phyloP scores from a whole-genome alignment of 2,888 invertebrate species.

The Piscicola geometra region DNA sequence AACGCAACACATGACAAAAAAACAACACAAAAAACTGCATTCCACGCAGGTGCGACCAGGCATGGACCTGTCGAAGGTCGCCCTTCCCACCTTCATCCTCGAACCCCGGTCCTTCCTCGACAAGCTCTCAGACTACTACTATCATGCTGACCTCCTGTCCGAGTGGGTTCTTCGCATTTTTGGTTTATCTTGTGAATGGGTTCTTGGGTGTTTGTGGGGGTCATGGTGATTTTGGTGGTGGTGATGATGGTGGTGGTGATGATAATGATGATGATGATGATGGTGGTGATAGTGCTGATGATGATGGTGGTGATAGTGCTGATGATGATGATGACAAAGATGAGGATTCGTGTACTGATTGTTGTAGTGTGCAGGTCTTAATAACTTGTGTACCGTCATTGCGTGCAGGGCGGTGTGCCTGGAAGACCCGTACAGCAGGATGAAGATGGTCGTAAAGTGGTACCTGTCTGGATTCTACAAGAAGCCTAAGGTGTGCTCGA shows the following conservation, averaged over 20 bases:
- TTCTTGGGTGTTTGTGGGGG: no score
- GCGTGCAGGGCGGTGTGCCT: slow-evolving; percentile 68
- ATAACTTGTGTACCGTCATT: no score
- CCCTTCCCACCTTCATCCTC: slow-evolving; percentile 85
- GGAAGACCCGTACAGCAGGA: slow-evolving; percentile 82
- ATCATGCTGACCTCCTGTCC: slow-evolving; percentile 81
- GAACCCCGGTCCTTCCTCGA: slow-evolving; percentile 89
- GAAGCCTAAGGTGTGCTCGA: slow-evolving; percentile 76
- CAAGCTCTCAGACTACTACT: slow-evolving; percentile 86
- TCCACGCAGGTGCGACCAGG: slow-evolving; percentile 75
- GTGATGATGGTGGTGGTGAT: no score
- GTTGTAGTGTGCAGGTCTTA: no score
- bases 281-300: no score
- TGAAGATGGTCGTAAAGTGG: slow-evolving; percentile 80
- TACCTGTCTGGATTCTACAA: slow-evolving; percentile 88
- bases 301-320: no score
- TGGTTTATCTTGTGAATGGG: neutral
- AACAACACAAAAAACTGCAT: no score
- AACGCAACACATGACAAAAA: no score
- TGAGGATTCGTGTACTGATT: no score
- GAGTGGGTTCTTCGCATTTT: slow-evolving; percentile 61
- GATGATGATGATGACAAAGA: no score
- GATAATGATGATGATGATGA: no score
- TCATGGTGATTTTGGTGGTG: no score
- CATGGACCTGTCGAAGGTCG: slow-evolving; percentile 89